Evolutionary conservation across 2,888 invertebrate genomes (phyloP), one percentile per base, ranked within the genome.

Genomic region (Ophonus ardosiacus): DNA sequence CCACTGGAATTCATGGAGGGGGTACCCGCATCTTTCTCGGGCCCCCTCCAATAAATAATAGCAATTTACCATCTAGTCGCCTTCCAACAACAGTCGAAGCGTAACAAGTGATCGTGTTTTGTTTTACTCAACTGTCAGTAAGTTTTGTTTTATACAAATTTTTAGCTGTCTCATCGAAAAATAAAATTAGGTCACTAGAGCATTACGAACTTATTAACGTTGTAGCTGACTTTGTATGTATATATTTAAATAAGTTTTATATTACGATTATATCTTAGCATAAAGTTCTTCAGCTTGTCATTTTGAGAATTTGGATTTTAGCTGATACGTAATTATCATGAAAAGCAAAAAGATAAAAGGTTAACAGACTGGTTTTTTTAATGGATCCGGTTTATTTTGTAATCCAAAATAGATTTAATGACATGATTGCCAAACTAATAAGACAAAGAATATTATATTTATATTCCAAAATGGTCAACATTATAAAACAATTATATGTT

Each of bases 31-130:
- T 31, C 13, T 68, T 31, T 24, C 13, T 0, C 13, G 21, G 68
- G 68, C 38, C 71, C 71, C 71, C 71, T 74, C 71, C 71, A 40
- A 18, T 43, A 74, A 74, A 74, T 74, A 74, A 17, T 65, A 65
- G 15, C 68, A 68, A 68, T 68, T 74, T 74, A 43, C 15, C 31
- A 18, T 18, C 18, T 40, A 74, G 18, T 43, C 5, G 18, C 17
- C 71, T 74, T 15, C 8, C 15, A 17, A 17, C 43, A 31, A 65
- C 68, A 74, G 71, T 74, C 18, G 43, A 71, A 74, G 43, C 71
- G 40, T 6, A 74, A 18, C 40, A 15, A 7, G n/a, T 5, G 40
- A 17, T 8, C n/a, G 68, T 71, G 68, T 40, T 71, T 6, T 38
- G 17, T 63, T 63, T 40, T 68, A 5, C 15, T 4, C 21, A 43